Evolutionary conservation across 2,113 vertebrate genomes (phyloP).

Genomic region (pig (Sus scrofa)): DNA sequence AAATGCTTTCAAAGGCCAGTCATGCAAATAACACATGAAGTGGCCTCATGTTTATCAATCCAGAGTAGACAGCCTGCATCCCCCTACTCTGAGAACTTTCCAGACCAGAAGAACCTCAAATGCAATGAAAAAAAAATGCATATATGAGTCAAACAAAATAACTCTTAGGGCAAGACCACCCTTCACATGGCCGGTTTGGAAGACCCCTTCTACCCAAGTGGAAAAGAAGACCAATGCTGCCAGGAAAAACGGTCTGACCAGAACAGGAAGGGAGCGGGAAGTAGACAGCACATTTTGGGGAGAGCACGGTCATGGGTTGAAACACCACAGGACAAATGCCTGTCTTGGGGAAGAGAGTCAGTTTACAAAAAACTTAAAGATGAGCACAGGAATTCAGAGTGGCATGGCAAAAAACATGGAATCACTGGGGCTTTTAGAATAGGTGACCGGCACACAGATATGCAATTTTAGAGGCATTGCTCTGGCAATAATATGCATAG

Average conservation of each 20-base stretch:
- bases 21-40: accelerated
- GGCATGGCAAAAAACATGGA: not conserved
- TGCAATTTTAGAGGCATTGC: accelerated
- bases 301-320: no score
- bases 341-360: no score
- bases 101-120: not conserved
- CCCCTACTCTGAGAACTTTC: not conserved
- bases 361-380: not conserved
- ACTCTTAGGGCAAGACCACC: no score
- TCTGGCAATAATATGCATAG: not conserved
- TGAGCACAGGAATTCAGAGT: not conserved
- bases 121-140: not conserved
- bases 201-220: not conserved
- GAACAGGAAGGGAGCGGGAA: accelerated
- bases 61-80: not conserved
- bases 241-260: not conserved
- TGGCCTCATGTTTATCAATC: accelerated
- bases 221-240: not conserved
- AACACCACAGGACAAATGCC: no score
- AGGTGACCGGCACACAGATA: no score
- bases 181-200: not conserved
- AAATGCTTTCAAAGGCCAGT: not conserved
- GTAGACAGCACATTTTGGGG: accelerated
- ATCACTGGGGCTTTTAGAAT: accelerated
- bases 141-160: not conserved